Evolutionary conservation across 2,888 invertebrate genomes (phyloP).

Genomic region (Apeira syringaria): DNA sequence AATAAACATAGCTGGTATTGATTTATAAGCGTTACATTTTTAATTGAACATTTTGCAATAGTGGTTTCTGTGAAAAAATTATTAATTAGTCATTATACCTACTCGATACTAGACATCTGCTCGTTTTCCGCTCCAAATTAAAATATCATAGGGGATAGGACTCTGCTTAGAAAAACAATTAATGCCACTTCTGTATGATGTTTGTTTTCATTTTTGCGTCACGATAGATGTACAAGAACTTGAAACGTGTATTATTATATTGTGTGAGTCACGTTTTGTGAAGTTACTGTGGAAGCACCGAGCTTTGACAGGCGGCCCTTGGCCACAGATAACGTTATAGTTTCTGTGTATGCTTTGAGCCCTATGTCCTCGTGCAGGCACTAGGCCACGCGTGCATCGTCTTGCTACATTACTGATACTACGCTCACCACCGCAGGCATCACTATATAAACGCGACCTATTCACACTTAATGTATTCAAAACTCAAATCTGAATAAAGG

Average conservation of each 20-base stretch:
- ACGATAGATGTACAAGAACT: no score
- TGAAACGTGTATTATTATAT: no score
- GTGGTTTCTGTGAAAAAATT: no score
- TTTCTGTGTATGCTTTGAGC: background rate
- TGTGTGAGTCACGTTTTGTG: slow-evolving; percentile 6
- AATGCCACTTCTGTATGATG: background rate
- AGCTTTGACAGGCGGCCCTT: slow-evolving; percentile 30
- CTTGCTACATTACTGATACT: slow-evolving; percentile 63
- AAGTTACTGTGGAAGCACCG: slow-evolving; percentile 8
- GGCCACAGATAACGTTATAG: slow-evolving; percentile 24
- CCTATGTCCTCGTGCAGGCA: slow-evolving; percentile 13
- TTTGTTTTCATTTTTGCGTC: background rate
- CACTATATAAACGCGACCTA: slow-evolving; percentile 67
- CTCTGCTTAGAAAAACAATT: slow-evolving; percentile 2
- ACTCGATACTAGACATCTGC: background rate
- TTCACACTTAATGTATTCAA: slow-evolving; percentile 66
- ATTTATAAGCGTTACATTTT: no score
- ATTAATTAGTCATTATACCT: no score
- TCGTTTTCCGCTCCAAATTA: background rate
- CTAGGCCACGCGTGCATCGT: slow-evolving; percentile 54
- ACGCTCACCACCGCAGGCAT: slow-evolving; percentile 58
- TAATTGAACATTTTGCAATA: no score
- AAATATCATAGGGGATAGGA: slow-evolving; percentile 3
- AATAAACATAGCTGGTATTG: no score
- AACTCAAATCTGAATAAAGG: slow-evolving; percentile 55